Evolutionary conservation across 1,140 invertebrate genomes (phyloP).

Genomic region (Andricus grossulariae): DNA sequence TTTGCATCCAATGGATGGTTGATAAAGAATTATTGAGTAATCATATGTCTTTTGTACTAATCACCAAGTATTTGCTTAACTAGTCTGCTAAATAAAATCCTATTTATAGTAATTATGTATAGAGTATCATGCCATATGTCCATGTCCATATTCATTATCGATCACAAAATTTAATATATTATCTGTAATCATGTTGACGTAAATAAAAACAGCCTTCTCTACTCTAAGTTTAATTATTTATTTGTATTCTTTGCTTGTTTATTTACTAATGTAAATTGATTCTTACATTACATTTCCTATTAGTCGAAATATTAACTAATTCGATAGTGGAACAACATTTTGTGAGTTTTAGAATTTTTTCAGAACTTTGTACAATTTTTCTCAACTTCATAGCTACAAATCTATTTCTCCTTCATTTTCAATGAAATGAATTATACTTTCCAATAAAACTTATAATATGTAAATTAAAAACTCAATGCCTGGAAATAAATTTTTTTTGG

Average conservation of each 20-base stretch:
- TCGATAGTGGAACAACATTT: too few relatives aligned
- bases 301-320: too few relatives aligned
- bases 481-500: too few relatives aligned
- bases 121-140: slow-evolving; percentile 1
- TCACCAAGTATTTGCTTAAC: background rate
- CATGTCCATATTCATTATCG: background rate
- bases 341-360: too few relatives aligned
- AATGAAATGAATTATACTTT: too few relatives aligned
- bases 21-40: background rate
- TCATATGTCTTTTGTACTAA: background rate
- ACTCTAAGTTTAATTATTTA: background rate
- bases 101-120: background rate
- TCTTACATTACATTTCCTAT: too few relatives aligned
- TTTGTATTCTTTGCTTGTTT: background rate
- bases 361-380: too few relatives aligned
- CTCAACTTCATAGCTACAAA: too few relatives aligned
- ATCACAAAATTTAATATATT: background rate
- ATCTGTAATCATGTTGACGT: slow-evolving; percentile 1
- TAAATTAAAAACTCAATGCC: too few relatives aligned
- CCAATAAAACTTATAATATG: too few relatives aligned
- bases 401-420: too few relatives aligned
- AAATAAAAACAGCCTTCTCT: slow-evolving; percentile 2
- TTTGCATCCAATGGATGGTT: background rate
- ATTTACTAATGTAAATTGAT: too few relatives aligned
- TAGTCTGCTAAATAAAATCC: background rate